phyloP scores from a whole-genome alignment of 1,140 invertebrate species.

The Bombus confusus region DNA sequence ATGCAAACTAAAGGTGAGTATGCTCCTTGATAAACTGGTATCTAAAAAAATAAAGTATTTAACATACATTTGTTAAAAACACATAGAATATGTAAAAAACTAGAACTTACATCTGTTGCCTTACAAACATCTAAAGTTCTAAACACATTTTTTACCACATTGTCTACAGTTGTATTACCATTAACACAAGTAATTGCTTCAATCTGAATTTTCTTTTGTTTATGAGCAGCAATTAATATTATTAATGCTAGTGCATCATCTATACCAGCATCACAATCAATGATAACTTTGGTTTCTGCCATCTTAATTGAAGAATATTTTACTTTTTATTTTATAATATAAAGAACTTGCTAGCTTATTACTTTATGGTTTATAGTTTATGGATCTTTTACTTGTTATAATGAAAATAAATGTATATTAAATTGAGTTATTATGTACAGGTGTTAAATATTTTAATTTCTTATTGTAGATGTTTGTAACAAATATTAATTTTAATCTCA shows the following conservation, averaged over 20 bases:
- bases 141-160: slow-evolving; percentile 85
- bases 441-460: not conserved
- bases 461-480: not conserved
- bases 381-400: not conserved
- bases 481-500: not conserved
- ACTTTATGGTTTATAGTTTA: not conserved
- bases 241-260: slow-evolving; percentile 87
- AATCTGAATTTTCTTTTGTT: slow-evolving; percentile 80
- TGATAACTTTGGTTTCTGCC: slow-evolving; percentile 71
- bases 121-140: slow-evolving; percentile 83
- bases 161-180: slow-evolving; percentile 85
- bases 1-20: slow-evolving; percentile 81
- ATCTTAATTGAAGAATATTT: slow-evolving; percentile 14
- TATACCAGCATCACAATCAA: slow-evolving; percentile 86
- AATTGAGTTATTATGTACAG: not conserved
- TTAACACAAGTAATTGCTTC: slow-evolving; percentile 86
- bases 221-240: slow-evolving; percentile 83
- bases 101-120: slow-evolving; percentile 81
- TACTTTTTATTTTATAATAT: not conserved
- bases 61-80: not conserved
- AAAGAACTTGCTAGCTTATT: not conserved
- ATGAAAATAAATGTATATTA: not conserved
- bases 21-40: slow-evolving; percentile 86
- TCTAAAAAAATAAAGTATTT: slow-evolving; percentile 78
- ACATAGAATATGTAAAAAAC: not conserved